Evolutionary conservation across 2,113 vertebrate genomes (phyloP), one percentile per base, ranked within the genome.

Genomic region (Silurus asotus): DNA sequence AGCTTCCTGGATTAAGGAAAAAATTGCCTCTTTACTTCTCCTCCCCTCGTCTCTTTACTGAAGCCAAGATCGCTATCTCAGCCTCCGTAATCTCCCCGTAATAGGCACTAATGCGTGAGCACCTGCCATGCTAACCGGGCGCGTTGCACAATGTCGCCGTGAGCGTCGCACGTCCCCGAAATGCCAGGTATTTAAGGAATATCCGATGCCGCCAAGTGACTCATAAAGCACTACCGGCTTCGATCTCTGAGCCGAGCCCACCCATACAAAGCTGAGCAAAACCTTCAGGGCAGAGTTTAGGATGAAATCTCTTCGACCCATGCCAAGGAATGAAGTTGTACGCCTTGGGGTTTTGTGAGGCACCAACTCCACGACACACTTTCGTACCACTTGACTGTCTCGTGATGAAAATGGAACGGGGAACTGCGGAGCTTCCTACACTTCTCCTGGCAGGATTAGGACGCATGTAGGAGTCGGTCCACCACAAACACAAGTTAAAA

Each of bases 101-200:
- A 90, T 91, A 91, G 86, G 89, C 84, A 86, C 88, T 91, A 95
- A 97, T 96, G 95, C 94, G 94, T 94, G 95, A 95, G 95, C 96
- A 97, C 96, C 96, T 96, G 96, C 96, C 96, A 96, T 95, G 95
- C 93, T 95, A 95, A 95, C 95, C 95, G 95, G 95, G 95, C 94
- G 94, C 95, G 95, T 95, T 94, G 94, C 94, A 94, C 96, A 96
- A 96, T 96, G 96, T 96, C 94, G 94, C 95, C 94, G 86, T 97
- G 97, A 97, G 96, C 93, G 96, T 96, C 96, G 97, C 96, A 97
- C 94, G 94, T 94, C 94, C 95, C 37, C 95, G 95, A 96, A 96
- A 97, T 97, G 96, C 96, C 95, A 98, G 97, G 96, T 98, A 98
- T 95, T 97, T 97, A 96, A 96, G 95, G 96, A 96, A 93, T 89